Base-by-base conservation (phyloP, 2,797 vertebrate genomes). In the Paguma larvata region DNA sequence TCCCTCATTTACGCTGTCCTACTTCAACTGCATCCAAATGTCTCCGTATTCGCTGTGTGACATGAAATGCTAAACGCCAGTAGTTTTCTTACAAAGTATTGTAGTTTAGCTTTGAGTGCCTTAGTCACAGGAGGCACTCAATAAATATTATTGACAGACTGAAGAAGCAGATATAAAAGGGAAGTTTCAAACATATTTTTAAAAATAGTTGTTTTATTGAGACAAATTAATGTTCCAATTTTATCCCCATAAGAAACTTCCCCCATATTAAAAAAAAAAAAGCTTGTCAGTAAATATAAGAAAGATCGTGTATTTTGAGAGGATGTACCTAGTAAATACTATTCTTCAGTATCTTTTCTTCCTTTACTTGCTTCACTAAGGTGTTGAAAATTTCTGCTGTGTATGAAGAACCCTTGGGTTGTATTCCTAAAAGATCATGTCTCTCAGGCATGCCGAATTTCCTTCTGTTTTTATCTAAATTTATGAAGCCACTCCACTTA, bases 381-480 rank as follows among this genome's bases (percentile, higher is more conserved):
- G 7, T 83, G 44, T 41, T 77, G 12, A 30, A 80, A 75, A 68
- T 62, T n/a, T 77, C 48, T 82, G 25, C 59, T 63, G 0, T 62
- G 8, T 63, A 1, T 62, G n/a, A 62, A 44, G 68, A 87, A 19
- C 67, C 11, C n/a, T 83, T 90, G 34, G 1, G 10, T 68, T 78
- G 56, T 67, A 1, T 85, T 73, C 53, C 30, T n/a, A 25, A 92
- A 94, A 75, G 75, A 79, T 16, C 3, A 6, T 56, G 13, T 77
- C 56, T 95, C 77, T 89, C 32, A 80, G 89, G 18, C 65, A 51
- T 59, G 16, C 44, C n/a, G 25, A 56, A 27, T 70, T 85, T 53
- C 68, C 82, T 85, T 72, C 63, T 79, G 7, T 92, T 95, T 93
- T 67, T 23, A 21, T 84, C 19, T 70, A 46, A 65, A 44, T 96